Evolutionary conservation across 2,113 vertebrate species (phyloP), one percentile per base, ranked within the genome.

Genomic region (Centropus unirufus): DNA sequence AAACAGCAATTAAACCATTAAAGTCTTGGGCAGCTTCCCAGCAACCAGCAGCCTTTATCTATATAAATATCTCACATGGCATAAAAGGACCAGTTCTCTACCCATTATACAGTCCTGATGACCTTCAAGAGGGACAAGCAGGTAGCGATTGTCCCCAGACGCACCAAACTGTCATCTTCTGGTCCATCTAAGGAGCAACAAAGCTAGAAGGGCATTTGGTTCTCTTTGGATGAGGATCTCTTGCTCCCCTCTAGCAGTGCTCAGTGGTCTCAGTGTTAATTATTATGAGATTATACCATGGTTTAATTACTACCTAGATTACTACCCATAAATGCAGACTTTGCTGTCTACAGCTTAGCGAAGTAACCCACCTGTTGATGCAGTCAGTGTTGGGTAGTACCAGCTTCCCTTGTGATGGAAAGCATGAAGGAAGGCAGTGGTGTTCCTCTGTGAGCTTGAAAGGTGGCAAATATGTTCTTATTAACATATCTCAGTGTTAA

Each of bases 1-100:
- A 96, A 96, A 87, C 69, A 49, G 87, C 91, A 97, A 95, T 95
- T 95, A 93, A 89, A 83, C 67, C 87, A 89, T 95, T 95, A 89
- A 95, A 91, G 76, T 57, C 89, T 93, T 95, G 89, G 94, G 94
- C 81, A 89, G 81, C 81, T 92, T 95, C 87, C 93, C 95, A 87
- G 83, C 6, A 49, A 57, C 89, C 58, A 4, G 89, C 84, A 91
- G 94, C 75, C 81, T 62, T 95, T 76, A 72, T 83, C 42, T 34
- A n/a, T 39, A 92, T 84, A 89, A 93, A 89, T 95, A 96, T 49
- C 91, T 91, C 70, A 61, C 66, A 64, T 9, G 39, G 89, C 66
- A 78, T 51, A 40, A 89, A 89, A 89, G 62, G 81, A 92, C 62
- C 78, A 84, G 20, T 83, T 91, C 87, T 69, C 30, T 73, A 26